Conservation (phyloP, 2,888 invertebrate genomes). For the Prosopocoilus inquinatus region DNA sequence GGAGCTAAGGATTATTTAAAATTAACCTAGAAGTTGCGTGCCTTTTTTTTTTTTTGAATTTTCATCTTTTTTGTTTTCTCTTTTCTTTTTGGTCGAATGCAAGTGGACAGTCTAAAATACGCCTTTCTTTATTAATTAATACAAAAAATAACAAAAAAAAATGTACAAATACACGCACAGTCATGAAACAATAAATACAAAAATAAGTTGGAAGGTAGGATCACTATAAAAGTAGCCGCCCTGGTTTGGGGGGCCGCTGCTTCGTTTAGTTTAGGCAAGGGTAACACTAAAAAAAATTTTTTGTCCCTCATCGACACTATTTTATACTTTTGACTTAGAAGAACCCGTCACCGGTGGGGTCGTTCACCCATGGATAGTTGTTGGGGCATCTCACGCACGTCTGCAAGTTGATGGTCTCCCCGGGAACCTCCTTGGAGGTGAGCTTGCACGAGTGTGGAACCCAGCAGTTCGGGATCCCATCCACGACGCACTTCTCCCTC, state of each 20-base stretch:
- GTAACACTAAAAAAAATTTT: constrained; percentile 29
- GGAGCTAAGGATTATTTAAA: neutral
- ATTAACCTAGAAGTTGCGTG: constrained; percentile 13
- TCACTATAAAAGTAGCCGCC: constrained; percentile 35
- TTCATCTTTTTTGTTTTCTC: too few relatives aligned
- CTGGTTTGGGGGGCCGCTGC: neutral
- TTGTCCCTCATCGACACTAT: constrained; percentile 23
- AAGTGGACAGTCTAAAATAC: constrained; percentile 41
- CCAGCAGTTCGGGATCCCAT: constrained; percentile 80
- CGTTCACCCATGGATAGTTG: constrained; percentile 93
- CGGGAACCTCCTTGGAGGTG: constrained; percentile 89
- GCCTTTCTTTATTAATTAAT: constrained; percentile 37
- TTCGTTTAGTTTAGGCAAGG: constrained; percentile 25
- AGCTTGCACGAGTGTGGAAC: constrained; percentile 89
- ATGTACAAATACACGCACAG: constrained; percentile 46
- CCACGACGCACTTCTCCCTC: constrained; percentile 91
- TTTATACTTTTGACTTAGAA: constrained; percentile 65
- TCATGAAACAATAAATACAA: constrained; percentile 47
- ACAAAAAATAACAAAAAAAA: constrained; percentile 31
- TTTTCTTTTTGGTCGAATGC: neutral
- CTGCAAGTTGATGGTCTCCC: constrained; percentile 90
- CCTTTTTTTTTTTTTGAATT: neutral
- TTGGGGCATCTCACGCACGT: constrained; percentile 91
- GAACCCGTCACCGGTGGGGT: constrained; percentile 87
- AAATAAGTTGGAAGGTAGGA: constrained; percentile 39